phyloP scores from a whole-genome alignment of 2,113 vertebrate genomes.

The Eubucco bourcierii region DNA sequence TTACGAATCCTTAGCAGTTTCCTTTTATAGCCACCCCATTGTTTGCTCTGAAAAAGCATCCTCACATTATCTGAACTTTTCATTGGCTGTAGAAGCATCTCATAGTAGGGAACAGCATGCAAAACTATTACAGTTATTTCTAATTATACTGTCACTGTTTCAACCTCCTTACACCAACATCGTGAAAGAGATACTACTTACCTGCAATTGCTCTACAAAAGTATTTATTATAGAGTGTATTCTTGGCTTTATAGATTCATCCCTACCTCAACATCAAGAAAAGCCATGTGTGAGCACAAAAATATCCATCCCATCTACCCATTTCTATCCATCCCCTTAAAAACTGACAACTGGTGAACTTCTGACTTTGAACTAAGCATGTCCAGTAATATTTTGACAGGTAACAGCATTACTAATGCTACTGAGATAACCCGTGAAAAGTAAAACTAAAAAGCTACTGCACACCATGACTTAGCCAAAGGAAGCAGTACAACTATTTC shows the following conservation, averaged over 20 bases:
- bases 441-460: not conserved
- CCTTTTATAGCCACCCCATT: not conserved
- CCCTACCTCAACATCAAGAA: not conserved
- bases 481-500: not conserved
- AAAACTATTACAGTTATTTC: not conserved
- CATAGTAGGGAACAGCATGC: not conserved
- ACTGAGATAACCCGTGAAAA: not conserved
- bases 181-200: conserved; percentile 2
- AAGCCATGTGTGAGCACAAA: not conserved
- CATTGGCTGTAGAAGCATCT: not conserved
- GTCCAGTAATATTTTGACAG: not conserved
- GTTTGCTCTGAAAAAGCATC: not conserved
- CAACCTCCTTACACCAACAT: not conserved
- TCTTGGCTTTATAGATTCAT: not conserved
- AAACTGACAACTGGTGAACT: not conserved
- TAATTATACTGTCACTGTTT: not conserved
- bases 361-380: not conserved
- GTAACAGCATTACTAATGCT: not conserved
- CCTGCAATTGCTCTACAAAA: not conserved
- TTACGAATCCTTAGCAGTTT: not conserved
- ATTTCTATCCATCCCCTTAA: not conserved
- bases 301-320: too few relatives aligned
- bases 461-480: not conserved
- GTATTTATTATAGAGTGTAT: not conserved
- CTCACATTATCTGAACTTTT: not conserved